Evolutionary conservation across 1,140 invertebrate species (phyloP).

Genomic region (Papilio polytes): DNA sequence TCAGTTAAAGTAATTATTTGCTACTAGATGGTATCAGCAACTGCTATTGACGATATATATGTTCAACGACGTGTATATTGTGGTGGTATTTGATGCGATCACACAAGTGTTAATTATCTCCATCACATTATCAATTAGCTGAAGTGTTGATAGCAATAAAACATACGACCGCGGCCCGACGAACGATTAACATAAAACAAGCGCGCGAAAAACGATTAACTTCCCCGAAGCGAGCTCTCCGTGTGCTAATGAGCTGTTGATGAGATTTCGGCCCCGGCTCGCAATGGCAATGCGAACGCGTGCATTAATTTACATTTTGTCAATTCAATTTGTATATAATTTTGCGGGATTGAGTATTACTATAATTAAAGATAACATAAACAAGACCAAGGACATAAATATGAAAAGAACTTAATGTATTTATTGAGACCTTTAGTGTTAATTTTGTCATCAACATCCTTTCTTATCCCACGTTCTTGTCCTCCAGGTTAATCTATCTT

Average conservation of each 20-base stretch:
- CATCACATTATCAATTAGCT: constrained; percentile 64
- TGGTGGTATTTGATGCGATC: background rate
- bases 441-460: too few species aligned
- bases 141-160: constrained; percentile 71
- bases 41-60: background rate
- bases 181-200: constrained; percentile 63
- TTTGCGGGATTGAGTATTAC: constrained; percentile 3
- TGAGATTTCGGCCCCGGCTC: constrained; percentile 46
- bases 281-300: constrained; percentile 22
- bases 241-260: constrained; percentile 49
- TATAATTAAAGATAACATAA: background rate
- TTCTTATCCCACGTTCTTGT: too few species aligned
- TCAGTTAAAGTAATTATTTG: background rate
- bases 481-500: too few species aligned
- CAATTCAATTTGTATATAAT: constrained; percentile 19
- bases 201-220: constrained; percentile 55
- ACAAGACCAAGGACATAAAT: background rate
- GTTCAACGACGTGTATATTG: background rate
- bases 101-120: constrained; percentile 44
- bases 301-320: constrained; percentile 37
- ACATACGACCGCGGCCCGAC: constrained; percentile 58
- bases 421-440: too few species aligned
- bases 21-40: background rate
- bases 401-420: too few species aligned
- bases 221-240: constrained; percentile 45